Evolutionary conservation across 2,797 vertebrate species (phyloP), one percentile per base, ranked within the genome.

Genomic region (Enteromius afrohamiltoni): DNA sequence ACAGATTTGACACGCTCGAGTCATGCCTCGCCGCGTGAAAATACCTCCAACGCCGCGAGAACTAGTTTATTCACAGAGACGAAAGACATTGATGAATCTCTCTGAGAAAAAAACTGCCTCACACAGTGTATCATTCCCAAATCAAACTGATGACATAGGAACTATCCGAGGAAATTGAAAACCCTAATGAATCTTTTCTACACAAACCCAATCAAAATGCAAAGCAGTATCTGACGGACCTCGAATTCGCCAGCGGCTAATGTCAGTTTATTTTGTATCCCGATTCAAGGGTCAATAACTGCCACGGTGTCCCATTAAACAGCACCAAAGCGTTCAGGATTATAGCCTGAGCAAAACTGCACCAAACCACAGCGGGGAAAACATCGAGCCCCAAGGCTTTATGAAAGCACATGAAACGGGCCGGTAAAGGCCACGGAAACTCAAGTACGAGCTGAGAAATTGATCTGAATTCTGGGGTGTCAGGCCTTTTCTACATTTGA

Each of bases 401-500:
- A 70, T 79, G 47, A 79, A 75, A 47, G 69, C 42, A 64, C 76
- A 77, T 68, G 51, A 74, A 75, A 77, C 5, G 1, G 75, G 40
- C 74, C 40, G 51, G 49, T 60, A 80, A 86, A 88, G 70, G 47
- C 76, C 71, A 71, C 40, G 40, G 79, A 82, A 85, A 86, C 83
- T 86, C 55, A 78, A 53, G 23, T 86, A 55, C 77, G 62, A 82
- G 85, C 49, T 53, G 34, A 75, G 80, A 84, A 86, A 88, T 86
- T 85, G 87, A 88, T 86, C 85, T 76, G 73, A 64, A 86, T 82
- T 86, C 69, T 77, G 29, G 58, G 82, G 51, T 83, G 84, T 85
- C 83, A 82, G 65, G 60, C 71, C 73, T 78, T 83, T 83, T 87
- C 85, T 74, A 62, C 45, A 76, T 78, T 80, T 86, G 85, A 83